These are phyloP conservation scores for Parnassius orleans DNA, from an alignment of 2,888 invertebrate species.

Conservation along the genomic window DNA sequence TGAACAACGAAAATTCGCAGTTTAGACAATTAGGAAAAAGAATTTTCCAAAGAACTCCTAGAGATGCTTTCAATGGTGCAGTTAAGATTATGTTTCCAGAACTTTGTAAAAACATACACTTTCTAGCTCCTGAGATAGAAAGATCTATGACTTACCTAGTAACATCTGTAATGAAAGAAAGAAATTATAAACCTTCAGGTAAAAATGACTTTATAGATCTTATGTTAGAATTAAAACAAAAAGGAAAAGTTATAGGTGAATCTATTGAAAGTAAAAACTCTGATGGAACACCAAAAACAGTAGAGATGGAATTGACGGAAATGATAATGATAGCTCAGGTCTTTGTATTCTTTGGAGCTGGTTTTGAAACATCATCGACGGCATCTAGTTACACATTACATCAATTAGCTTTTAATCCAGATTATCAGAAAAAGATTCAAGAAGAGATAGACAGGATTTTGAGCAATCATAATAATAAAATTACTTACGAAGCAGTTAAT, in stretches of 20 bases:
- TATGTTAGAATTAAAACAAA: slow-evolving; percentile 58
- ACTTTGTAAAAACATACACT: slow-evolving; percentile 51
- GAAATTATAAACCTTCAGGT: slow-evolving; percentile 57
- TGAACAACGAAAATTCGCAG: slow-evolving; percentile 59
- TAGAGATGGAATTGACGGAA: slow-evolving; percentile 59
- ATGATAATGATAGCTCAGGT: slow-evolving; percentile 63
- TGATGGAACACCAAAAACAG: slow-evolving; percentile 55
- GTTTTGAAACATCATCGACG: slow-evolving; percentile 77
- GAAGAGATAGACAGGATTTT: slow-evolving; percentile 66
- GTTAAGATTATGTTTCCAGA: slow-evolving; percentile 62
- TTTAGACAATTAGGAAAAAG: slow-evolving; percentile 58
- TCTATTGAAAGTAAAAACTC: slow-evolving; percentile 56
- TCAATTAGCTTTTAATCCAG: slow-evolving; percentile 68
- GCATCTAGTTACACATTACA: slow-evolving; percentile 73
- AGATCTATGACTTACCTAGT: slow-evolving; percentile 52
- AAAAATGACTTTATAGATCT: slow-evolving; percentile 70
- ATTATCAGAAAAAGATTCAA: slow-evolving; percentile 65
- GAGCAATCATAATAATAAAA: slow-evolving; percentile 35
- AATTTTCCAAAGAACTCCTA: slow-evolving; percentile 56
- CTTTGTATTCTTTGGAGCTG: slow-evolving; percentile 73
- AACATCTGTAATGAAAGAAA: slow-evolving; percentile 50
- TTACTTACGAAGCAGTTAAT: slow-evolving; percentile 52
- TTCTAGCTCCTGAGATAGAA: slow-evolving; percentile 58
- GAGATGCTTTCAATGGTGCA: slow-evolving; percentile 49
- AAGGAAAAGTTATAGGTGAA: slow-evolving; percentile 61